Conservation (phyloP, 2,888 invertebrate genomes). For the Lobophora halterata region DNA sequence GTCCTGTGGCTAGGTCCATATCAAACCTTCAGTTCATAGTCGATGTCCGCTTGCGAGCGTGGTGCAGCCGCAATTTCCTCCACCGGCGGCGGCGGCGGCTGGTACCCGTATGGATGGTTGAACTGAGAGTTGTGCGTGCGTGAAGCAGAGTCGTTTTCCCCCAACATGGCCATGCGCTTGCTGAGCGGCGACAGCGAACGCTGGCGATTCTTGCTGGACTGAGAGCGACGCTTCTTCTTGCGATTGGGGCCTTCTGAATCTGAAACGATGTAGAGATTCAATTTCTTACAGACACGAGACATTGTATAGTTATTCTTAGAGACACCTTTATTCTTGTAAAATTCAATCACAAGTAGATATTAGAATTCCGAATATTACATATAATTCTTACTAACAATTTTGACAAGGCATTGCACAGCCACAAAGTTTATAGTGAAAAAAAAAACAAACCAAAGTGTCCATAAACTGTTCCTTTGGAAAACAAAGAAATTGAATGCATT, state of each 20-base stretch:
- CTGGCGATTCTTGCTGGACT: constrained; percentile 82
- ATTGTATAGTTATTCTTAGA: no score
- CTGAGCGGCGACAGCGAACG: constrained; percentile 90
- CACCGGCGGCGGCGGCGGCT: constrained; percentile 79
- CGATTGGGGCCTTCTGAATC: constrained; percentile 77
- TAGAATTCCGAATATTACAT: no score
- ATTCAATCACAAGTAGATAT: no score
- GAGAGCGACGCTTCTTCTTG: constrained; percentile 81
- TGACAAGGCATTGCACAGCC: no score
- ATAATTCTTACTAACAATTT: neutral
- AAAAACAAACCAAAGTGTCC: no score
- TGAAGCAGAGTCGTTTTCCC: constrained; percentile 72
- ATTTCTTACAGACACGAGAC: constrained; percentile 4
- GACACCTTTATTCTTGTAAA: no score
- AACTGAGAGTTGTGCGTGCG: constrained; percentile 83
- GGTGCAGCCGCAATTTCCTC: constrained; percentile 60
- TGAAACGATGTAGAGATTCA: constrained; percentile 33
- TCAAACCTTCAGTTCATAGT: constrained; percentile 83
- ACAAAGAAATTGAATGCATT: no score
- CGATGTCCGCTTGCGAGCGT: constrained; percentile 75
- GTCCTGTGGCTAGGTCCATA: neutral
- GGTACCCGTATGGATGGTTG: constrained; percentile 84
- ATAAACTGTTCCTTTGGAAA: no score
- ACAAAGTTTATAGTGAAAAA: no score
- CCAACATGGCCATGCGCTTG: constrained; percentile 89